A percentile compares a stretch with the other conserved stretches of the same genome.
Conservation (phyloP, 2,888 invertebrate species). For the Drosophila neotestacea region DNA sequence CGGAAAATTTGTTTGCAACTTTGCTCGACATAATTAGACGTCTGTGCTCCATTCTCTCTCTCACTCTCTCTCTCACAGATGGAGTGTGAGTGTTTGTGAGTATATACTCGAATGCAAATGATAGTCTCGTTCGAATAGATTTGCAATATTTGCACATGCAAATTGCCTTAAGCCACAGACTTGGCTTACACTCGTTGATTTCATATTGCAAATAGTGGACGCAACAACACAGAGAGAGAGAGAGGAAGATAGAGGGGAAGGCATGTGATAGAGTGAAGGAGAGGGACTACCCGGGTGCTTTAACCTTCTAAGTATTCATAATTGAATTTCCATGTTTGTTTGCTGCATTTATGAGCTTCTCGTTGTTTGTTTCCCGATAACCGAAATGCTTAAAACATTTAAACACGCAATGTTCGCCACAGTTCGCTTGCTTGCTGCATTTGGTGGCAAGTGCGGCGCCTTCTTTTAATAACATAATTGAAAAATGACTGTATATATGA, state of each 20-base stretch:
- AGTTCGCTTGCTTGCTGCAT: slow-evolving; percentile 16
- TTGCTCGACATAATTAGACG: slow-evolving; percentile 75
- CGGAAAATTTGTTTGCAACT: slow-evolving; percentile 71
- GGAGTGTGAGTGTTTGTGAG: slow-evolving; percentile 6
- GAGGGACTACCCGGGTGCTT: slow-evolving; percentile 43
- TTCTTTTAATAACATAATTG: slow-evolving; percentile 80
- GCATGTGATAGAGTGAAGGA: neutral
- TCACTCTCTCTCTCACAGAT: slow-evolving; percentile 2
- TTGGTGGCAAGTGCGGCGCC: slow-evolving; percentile 51
- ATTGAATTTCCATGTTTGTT: slow-evolving; percentile 80
- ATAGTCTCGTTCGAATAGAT: slow-evolving; percentile 66
- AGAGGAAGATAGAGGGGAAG: neutral
- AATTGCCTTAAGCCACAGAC: slow-evolving; percentile 78
- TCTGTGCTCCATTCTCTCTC: slow-evolving; percentile 42
- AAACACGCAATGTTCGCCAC: slow-evolving; percentile 61
- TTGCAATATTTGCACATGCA: slow-evolving; percentile 75
- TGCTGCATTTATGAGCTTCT: slow-evolving; percentile 57
- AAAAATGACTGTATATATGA: slow-evolving; percentile 62
- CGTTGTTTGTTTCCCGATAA: slow-evolving; percentile 28
- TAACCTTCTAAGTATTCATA: slow-evolving; percentile 75
- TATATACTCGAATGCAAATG: slow-evolving; percentile 60
- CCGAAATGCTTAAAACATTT: slow-evolving; percentile 39
- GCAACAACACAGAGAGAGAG: neutral
- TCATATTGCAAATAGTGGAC: slow-evolving; percentile 37
- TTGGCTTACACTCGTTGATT: slow-evolving; percentile 61